A percentile compares a stretch with the other conserved stretches of the same genome.
These are phyloP conservation scores for Catocala nupta DNA, from an alignment of 2,888 invertebrate genomes.

Conservation along the genomic window DNA sequence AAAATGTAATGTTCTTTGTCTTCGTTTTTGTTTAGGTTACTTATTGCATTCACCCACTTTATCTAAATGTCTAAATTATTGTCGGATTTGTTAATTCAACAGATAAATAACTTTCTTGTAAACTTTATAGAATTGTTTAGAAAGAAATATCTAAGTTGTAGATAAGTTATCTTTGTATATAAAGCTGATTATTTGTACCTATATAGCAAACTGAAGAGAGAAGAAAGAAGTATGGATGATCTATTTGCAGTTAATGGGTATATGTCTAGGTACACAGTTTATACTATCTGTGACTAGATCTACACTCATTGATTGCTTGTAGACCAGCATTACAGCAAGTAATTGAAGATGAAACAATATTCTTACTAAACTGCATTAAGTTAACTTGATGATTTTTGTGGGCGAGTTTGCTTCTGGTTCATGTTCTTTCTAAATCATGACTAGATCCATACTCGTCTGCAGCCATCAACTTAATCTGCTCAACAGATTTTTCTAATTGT, in stretches of 20 bases:
- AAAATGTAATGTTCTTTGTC: conserved; percentile 25
- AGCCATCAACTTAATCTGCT: conserved; percentile 86
- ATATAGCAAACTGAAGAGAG: conserved; percentile 18
- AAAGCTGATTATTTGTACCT: too few species aligned
- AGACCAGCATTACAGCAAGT: conserved; percentile 29
- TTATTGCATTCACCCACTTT: background rate
- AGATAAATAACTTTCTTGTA: too few species aligned
- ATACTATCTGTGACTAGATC: conserved; percentile 92
- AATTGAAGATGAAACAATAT: conserved; percentile 2
- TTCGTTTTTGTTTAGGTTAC: background rate
- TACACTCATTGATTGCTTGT: conserved; percentile 93
- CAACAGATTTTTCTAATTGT: too few species aligned
- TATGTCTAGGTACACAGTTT: conserved; percentile 90
- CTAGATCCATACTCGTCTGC: conserved; percentile 97
- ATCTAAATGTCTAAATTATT: too few species aligned
- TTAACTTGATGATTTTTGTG: conserved; percentile 89
- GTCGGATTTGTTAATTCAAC: too few species aligned
- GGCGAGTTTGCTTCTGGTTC: conserved; percentile 94
- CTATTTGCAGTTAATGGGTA: conserved; percentile 88
- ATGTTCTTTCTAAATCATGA: conserved; percentile 89
- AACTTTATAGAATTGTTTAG: too few species aligned
- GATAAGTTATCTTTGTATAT: too few species aligned
- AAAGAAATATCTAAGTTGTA: too few species aligned
- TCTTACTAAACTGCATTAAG: background rate
- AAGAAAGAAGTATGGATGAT: conserved; percentile 32